phyloP scores from a whole-genome alignment of 2,888 invertebrate species.

The Mesochorus sp. region DNA sequence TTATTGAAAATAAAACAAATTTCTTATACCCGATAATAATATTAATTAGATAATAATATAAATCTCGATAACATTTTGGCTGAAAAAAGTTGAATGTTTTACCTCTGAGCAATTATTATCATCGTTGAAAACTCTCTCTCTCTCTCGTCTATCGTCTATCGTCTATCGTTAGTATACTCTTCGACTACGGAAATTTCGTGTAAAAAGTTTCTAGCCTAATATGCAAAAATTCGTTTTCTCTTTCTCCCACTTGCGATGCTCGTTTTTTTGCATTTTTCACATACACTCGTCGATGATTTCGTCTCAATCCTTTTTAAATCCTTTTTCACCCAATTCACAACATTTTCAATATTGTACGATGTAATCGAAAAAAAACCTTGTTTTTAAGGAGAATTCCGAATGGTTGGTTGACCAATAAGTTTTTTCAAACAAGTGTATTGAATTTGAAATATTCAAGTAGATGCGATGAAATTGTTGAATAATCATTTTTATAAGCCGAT shows the following conservation, averaged over 20 bases:
- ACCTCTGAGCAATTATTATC: neutral
- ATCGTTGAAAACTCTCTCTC: too few relatives aligned
- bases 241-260: conserved; percentile 59
- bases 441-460: too few relatives aligned
- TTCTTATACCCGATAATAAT: conserved; percentile 55
- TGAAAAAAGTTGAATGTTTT: neutral
- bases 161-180: conserved; percentile 7
- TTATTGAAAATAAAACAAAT: conserved; percentile 69
- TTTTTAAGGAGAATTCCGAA: too few relatives aligned
- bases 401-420: too few relatives aligned
- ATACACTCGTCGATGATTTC: neutral
- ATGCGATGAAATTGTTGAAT: too few relatives aligned
- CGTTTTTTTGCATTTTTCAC: conserved; percentile 24
- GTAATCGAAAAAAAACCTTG: too few relatives aligned
- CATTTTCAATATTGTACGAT: too few relatives aligned
- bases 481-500: too few relatives aligned
- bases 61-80: neutral
- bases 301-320: too few relatives aligned
- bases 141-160: too few relatives aligned
- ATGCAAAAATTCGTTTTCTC: conserved; percentile 56
- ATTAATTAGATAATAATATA: conserved; percentile 51
- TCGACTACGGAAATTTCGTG: conserved; percentile 59
- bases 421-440: too few relatives aligned
- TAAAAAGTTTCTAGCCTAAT: conserved; percentile 70
- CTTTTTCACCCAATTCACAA: too few relatives aligned